Evolutionary conservation across 2,888 invertebrate species (phyloP), one percentile per base, ranked within the genome.

Genomic region (Eupelmus urozonus): DNA sequence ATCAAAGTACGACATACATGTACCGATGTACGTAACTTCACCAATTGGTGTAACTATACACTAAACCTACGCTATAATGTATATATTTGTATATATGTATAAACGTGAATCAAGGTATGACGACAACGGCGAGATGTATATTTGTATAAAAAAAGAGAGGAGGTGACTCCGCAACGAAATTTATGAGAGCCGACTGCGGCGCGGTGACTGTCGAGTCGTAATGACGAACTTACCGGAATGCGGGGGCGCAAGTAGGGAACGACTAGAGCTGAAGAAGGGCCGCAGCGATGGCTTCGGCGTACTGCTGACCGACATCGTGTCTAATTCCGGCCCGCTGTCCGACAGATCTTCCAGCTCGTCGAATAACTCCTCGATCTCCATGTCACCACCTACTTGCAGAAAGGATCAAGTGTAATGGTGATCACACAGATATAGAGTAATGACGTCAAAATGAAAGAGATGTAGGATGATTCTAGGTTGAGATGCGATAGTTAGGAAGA

Each of bases 331-430:
- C 0, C 96, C 98, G 13, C 97, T 98, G 89, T 99, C 99, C 84
- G 97, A 97, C 80, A 98, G 91, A 80, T 98, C 98, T 90, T 98
- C 98, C 83, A 99, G 91, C 90, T 99, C 98, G 92, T 99, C 95
- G 91, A 99, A 96, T 76, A 98, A 92, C 85, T 98, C 97, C 88
- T 98, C 98, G 88, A 97, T 96, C 89, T 97, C 96, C 88, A 96
- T 94, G 85, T 96, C 96, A 71, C 95, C 95, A 80, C 95, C 94
- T 90, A 80, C 25, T 66, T 69, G 59, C 27, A n/a, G n/a, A n/a
- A n/a, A n/a, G n/a, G n/a, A n/a, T n/a, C n/a, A 63, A 59, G n/a
- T n/a, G n/a, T n/a, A n/a, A n/a, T n/a, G n/a, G n/a, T 60, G 27
- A 42, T 69, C 29, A 42, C 34, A 34, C 45, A 45, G 45, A 45